A percentile compares a stretch with the other conserved stretches of the same genome.
Evolutionary conservation across 2,113 vertebrate species (phyloP).

Genomic region (Verasper variegatus): DNA sequence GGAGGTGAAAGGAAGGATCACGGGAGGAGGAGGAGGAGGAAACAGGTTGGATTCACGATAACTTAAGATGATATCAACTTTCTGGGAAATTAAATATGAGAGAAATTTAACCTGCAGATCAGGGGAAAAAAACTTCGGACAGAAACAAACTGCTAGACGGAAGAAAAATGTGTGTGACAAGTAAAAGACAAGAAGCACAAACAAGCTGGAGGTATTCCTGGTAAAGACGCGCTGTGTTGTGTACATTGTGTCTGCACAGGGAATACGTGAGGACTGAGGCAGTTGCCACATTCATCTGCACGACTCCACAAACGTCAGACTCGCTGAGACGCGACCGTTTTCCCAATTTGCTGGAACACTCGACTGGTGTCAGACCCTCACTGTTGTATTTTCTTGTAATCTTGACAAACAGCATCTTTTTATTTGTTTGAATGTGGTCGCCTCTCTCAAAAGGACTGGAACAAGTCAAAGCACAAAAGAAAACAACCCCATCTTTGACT

Average conservation of each 20-base stretch:
- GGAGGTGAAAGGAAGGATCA: background rate
- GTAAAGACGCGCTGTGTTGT: slow-evolving; percentile 7
- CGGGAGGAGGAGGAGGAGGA: background rate
- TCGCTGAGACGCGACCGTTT: slow-evolving; percentile 20
- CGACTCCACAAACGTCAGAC: slow-evolving; percentile 7
- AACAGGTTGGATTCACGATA: background rate
- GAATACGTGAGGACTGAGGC: slow-evolving; percentile 7
- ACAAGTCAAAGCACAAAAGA: background rate
- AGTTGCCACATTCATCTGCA: background rate
- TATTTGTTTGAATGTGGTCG: slow-evolving; percentile 19
- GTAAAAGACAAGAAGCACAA: slow-evolving; percentile 8
- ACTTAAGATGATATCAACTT: background rate
- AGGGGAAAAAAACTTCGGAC: background rate
- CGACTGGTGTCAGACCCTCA: background rate
- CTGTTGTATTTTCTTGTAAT: slow-evolving; percentile 23
- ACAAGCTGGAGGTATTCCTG: slow-evolving; percentile 18
- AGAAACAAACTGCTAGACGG: background rate
- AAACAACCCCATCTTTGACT: background rate
- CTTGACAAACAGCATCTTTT: background rate
- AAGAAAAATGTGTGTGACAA: background rate
- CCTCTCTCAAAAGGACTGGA: slow-evolving; percentile 6
- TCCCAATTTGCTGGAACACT: slow-evolving; percentile 5
- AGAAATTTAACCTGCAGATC: background rate
- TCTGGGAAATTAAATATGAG: background rate
- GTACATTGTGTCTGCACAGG: slow-evolving; percentile 32